A percentile compares a stretch with the other conserved stretches of the same genome.
Evolutionary conservation across 2,888 invertebrate species (phyloP).

Genomic region (Crossocerus cetratus): DNA sequence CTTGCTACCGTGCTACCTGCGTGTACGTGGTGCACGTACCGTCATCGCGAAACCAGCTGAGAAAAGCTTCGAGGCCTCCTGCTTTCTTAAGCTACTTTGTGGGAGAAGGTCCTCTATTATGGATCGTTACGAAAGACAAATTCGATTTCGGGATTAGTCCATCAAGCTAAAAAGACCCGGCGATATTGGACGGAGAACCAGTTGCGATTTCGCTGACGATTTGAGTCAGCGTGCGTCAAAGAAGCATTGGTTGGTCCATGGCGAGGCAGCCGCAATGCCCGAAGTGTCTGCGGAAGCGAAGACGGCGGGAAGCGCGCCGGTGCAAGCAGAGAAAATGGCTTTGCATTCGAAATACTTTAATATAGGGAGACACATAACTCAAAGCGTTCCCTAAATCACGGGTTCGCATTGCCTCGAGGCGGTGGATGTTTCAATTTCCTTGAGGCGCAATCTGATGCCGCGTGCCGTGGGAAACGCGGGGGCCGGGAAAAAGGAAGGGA

Average conservation of each 20-base stretch:
- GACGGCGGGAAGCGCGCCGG: slow-evolving; percentile 3
- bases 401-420: slow-evolving; percentile 70
- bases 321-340: slow-evolving; percentile 56
- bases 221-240: no score
- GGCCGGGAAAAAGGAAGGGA: slow-evolving; percentile 4
- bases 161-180: no score
- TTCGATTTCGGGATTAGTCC: slow-evolving; percentile 61
- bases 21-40: slow-evolving; percentile 50
- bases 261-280: slow-evolving; percentile 1
- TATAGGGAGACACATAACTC: slow-evolving; percentile 73
- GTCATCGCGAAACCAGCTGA: slow-evolving; percentile 17
- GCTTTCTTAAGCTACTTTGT: slow-evolving; percentile 4
- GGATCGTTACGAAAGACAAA: slow-evolving; percentile 68
- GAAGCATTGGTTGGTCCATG: neutral
- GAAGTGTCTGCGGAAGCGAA: slow-evolving; percentile 32
- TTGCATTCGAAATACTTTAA: slow-evolving; percentile 71
- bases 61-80: slow-evolving; percentile 3
- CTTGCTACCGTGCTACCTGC: slow-evolving; percentile 54
- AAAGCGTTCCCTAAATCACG: slow-evolving; percentile 75
- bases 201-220: no score
- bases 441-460: slow-evolving; percentile 84
- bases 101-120: slow-evolving; percentile 62
- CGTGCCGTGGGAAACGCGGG: slow-evolving; percentile 44
- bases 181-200: no score
- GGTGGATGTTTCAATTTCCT: slow-evolving; percentile 86